Base-by-base conservation (phyloP, 2,797 vertebrate genomes). In the Sternotherus odoratus region DNA sequence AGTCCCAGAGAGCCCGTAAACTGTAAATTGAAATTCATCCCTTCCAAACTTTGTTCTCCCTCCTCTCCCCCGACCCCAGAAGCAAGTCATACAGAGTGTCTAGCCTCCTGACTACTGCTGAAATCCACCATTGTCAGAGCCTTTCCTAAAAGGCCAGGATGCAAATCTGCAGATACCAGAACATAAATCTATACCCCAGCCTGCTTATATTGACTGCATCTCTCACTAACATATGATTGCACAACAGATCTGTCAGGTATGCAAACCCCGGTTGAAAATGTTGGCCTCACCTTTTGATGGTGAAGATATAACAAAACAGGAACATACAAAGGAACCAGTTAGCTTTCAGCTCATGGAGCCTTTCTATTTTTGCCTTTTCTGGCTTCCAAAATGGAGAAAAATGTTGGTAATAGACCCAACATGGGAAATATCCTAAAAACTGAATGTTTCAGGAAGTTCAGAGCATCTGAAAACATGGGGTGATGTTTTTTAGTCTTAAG, bases 301-400 rank as follows among this genome's bases (percentile, higher is more conserved):
- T 91, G 21, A 90, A 88, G 8, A 0, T 3, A 2, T 0, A 2
- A 78, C 77, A 3, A 54, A 3, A 3, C 46, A 86, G 91, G 75
- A 9, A n/a, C 5, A 85, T 4, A 79, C 9, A 84, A 81, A 77
- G 15, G 9, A 17, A 6, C 79, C 66, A 60, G 1, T 69, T 0
- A 4, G 1, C 1, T 83, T 83, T 85, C 5, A 39, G 8, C 12
- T 69, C 21, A 69, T 60, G 77, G 3, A 69, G 17, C 0, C 0
- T 79, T 78, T 82, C 15, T 48, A 89, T 91, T 87, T 12, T 0
- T 2, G 0, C 30, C 88, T 63, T 63, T 63, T 19, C n/a, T 66
- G 63, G 9, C 19, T 36, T 66, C n/a, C n/a, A 9, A 66, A 66
- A 66, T 36, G 33, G n/a, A 57, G 69, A 82, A 43, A 86, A 63